Evolutionary conservation across 2,797 vertebrate genomes (phyloP).

Genomic region (Stomatorhinus walkeri): DNA sequence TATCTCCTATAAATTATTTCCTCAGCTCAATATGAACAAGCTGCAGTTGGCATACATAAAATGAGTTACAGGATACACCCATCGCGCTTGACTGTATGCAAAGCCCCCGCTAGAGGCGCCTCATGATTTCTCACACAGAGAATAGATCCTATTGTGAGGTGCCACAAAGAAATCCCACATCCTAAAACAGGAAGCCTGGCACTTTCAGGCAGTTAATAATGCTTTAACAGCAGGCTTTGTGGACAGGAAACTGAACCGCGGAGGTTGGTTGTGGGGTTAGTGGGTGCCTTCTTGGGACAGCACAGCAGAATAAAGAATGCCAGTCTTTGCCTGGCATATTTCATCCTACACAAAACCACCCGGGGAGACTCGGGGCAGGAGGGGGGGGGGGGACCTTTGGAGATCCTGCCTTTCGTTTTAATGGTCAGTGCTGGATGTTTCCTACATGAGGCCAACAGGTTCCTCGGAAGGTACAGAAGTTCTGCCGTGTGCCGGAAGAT

Average conservation of each 20-base stretch:
- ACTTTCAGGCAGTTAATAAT: constrained; percentile 30
- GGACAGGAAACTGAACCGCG: constrained; percentile 16
- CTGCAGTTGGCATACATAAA: not conserved
- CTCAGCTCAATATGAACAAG: not conserved
- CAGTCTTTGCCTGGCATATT: constrained; percentile 31
- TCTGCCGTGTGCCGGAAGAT: not conserved
- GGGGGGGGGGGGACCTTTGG: constrained; percentile 10
- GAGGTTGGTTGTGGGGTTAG: constrained; percentile 24
- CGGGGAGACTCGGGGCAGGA: not conserved
- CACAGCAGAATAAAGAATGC: constrained; percentile 27
- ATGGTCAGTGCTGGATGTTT: constrained; percentile 28
- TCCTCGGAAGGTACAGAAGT: not conserved
- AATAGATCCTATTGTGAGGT: constrained; percentile 35
- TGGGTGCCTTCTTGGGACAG: constrained; percentile 22
- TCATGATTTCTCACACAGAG: constrained; percentile 24
- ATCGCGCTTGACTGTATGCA: not conserved
- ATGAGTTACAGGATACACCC: not conserved
- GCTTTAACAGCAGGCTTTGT: constrained; percentile 29
- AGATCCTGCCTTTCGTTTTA: constrained; percentile 24
- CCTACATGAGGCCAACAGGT: constrained; percentile 16
- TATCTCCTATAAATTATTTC: not conserved
- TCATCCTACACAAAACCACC: constrained; percentile 31
- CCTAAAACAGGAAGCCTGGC: constrained; percentile 17
- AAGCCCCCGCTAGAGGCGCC: not conserved
- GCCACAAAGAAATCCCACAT: constrained; percentile 25